Conservation (phyloP, 2,113 vertebrate species). For the Xiphophorus couchianus region DNA sequence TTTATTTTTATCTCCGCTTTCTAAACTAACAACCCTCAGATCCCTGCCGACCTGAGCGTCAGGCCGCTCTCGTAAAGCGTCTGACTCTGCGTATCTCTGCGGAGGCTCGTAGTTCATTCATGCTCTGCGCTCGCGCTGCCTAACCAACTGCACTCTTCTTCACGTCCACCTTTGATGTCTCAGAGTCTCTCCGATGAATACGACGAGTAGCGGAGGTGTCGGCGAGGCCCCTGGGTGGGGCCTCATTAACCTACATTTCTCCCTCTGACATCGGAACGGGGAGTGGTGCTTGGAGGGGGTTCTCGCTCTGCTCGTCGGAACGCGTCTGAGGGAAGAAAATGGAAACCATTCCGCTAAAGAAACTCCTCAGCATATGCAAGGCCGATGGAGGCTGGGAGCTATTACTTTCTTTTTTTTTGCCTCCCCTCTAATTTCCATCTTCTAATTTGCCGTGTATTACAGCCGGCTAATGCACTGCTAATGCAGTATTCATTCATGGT, state of each 20-base stretch:
- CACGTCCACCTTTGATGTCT: conserved; percentile 62
- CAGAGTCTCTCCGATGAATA: conserved; percentile 24
- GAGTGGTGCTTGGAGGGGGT: neutral
- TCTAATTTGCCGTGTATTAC: neutral
- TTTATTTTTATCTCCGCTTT: conserved; percentile 16
- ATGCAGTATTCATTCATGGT: neutral
- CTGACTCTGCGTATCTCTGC: conserved; percentile 28
- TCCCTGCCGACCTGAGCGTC: neutral
- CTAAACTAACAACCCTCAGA: conserved; percentile 17
- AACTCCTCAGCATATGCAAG: conserved; percentile 7
- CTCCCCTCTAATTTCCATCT: neutral
- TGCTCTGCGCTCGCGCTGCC: conserved; percentile 25
- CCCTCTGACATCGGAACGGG: conserved; percentile 34
- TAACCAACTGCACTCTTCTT: conserved; percentile 49
- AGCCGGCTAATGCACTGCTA: conserved; percentile 4
- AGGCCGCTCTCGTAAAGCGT: conserved; percentile 17
- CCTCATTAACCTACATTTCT: conserved; percentile 74
- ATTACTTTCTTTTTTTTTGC: neutral
- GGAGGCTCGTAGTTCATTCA: conserved; percentile 12
- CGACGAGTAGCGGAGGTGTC: conserved; percentile 34
- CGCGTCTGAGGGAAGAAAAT: conserved; percentile 25
- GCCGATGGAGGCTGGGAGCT: conserved; percentile 3
- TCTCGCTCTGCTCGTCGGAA: conserved; percentile 1
- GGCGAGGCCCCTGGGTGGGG: conserved; percentile 48
- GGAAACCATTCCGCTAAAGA: conserved; percentile 36